Base-by-base conservation (phyloP, 1,140 invertebrate species). In the Anastrepha obliqua region DNA sequence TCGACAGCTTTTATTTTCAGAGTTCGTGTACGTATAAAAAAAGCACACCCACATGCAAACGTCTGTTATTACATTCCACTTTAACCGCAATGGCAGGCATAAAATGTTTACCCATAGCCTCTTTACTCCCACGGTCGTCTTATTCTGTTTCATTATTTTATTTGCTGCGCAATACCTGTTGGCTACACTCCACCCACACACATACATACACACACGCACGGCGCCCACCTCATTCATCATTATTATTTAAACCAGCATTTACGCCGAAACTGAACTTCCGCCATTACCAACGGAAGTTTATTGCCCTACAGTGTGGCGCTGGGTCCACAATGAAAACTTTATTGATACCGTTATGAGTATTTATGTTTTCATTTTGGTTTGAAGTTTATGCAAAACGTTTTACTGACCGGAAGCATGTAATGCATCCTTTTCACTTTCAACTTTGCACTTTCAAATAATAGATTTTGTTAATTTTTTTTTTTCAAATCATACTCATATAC, bases 161-260 rank as follows among this genome's bases (percentile, higher is more conserved):
- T 55, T 47, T 20, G 47, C 11, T 2, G 47, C 44, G 47, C 42
- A 81, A 81, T 81, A 81, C 74, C 74, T 81, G 74, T 81, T 81
- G 74, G 47, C 8, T 55, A 3, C 74, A 81, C 47, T 29, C 47
- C 74, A 29, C 47, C 74, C 20, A 20, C 47, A 29, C 29, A 29
- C 29, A 55, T 55, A 55, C 11, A 8, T 3, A 2, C 11, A 8
- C 11, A 55, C 11, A 55, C 51, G 51, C 51, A 8, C 51, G 29
- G 29, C 29, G 51, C 11, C 6, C 29, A 81, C n/a, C 47, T 9
- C 17, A 81, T 81, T 81, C 11, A 51, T 81, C 44, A 20, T 20
- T 15, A 81, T 81, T 81, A 81, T 81, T 81, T 81, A 11, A 81
- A 20, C 44, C 44, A 81, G 6, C 9, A 20, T 15, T 81, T 81